These are phyloP conservation scores for Leucosticte australis DNA, from an alignment of 2,113 vertebrate genomes.

Conservation along the genomic window DNA sequence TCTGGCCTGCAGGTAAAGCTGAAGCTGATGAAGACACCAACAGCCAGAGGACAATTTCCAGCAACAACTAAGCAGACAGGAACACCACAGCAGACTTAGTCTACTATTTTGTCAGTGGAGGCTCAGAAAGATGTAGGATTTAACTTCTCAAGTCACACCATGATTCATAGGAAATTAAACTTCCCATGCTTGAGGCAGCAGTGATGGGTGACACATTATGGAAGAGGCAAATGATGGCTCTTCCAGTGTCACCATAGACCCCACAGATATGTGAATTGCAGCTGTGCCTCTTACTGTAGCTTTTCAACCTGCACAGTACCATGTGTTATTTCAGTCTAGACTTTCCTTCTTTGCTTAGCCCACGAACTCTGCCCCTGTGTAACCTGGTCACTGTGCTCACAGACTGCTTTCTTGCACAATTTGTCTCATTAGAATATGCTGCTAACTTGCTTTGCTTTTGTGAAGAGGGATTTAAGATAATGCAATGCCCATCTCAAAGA, in stretches of 20 bases:
- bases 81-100: background rate
- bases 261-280: background rate
- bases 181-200: background rate
- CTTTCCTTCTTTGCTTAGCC: background rate
- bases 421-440: background rate
- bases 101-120: background rate
- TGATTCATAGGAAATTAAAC: conserved; percentile 2
- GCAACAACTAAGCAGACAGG: background rate
- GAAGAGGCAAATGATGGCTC: background rate
- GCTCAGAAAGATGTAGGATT: background rate
- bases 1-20: background rate
- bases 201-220: background rate
- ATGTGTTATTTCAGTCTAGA: background rate
- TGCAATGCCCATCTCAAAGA: background rate
- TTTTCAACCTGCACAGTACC: background rate
- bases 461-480: background rate
- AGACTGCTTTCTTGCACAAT: background rate
- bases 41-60: background rate
- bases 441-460: background rate
- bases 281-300: background rate
- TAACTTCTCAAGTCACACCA: background rate
- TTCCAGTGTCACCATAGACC: background rate
- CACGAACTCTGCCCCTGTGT: background rate
- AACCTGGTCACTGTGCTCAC: background rate
- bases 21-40: background rate